Conservation (phyloP, 2,113 vertebrate species). For the Malurus elegans region DNA sequence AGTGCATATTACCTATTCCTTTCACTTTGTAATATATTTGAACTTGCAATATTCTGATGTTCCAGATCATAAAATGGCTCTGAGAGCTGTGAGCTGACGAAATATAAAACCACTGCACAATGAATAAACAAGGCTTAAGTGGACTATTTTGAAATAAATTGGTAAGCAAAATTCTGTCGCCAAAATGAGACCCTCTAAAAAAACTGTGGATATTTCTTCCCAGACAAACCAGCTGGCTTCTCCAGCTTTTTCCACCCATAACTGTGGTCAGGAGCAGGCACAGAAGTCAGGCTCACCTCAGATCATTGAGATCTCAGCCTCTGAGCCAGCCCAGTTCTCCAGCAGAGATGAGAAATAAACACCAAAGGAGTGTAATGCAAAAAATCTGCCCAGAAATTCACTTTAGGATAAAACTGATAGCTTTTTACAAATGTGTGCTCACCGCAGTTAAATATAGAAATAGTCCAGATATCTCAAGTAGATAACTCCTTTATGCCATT, state of each 20-base stretch:
- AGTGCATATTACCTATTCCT: not conserved
- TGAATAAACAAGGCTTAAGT: not conserved
- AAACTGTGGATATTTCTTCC: not conserved
- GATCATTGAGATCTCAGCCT: rapidly evolving
- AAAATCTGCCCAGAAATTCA: not conserved
- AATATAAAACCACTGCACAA: not conserved
- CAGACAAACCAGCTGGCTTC: not conserved
- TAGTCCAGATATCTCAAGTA: not conserved
- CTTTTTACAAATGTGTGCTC: not conserved
- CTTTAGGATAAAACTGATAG: not conserved
- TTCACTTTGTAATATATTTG: not conserved
- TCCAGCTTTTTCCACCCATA: too few relatives aligned
- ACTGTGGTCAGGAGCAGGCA: not conserved
- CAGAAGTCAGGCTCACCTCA: not conserved
- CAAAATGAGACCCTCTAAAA: not conserved
- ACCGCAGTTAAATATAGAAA: not conserved
- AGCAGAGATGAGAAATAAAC: not conserved
- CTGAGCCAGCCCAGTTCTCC: not conserved
- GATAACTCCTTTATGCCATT: not conserved
- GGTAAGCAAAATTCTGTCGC: not conserved
- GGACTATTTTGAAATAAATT: not conserved
- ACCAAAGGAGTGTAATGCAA: rapidly evolving
- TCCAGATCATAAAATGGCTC: not conserved
- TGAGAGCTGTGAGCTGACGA: not conserved
- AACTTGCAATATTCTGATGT: not conserved